Percentiles rank a stretch among this genome's conserved stretches.
Evolutionary conservation across 1,140 invertebrate species (phyloP).

Genomic region (Drosophila carrolli): DNA sequence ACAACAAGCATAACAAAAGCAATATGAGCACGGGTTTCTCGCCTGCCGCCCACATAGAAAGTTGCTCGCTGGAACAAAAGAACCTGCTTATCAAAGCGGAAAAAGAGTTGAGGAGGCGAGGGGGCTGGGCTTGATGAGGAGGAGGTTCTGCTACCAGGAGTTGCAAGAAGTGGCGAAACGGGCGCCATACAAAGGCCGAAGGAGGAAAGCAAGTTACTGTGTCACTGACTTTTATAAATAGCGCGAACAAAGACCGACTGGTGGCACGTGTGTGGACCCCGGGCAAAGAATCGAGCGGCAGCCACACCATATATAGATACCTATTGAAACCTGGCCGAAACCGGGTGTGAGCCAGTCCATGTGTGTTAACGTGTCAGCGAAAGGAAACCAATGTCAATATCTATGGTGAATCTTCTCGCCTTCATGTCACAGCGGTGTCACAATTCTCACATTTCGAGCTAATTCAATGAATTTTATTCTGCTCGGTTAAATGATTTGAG

Average conservation of each 20-base stretch:
- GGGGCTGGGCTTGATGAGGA: neutral
- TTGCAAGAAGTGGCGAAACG: constrained; percentile 71
- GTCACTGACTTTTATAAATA: constrained; percentile 82
- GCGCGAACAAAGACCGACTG: constrained; percentile 75
- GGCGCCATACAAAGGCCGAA: constrained; percentile 42
- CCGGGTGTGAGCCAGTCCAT: constrained; percentile 2
- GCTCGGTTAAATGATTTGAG: too few relatives aligned
- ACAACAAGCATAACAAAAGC: constrained; percentile 68
- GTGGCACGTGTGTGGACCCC: constrained; percentile 48
- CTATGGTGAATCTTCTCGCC: constrained; percentile 53
- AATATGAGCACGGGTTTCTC: constrained; percentile 63
- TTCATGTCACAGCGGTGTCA: constrained; percentile 44
- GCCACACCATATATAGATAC: neutral
- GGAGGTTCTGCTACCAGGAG: constrained; percentile 34
- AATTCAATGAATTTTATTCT: constrained; percentile 40
- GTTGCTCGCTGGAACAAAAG: constrained; percentile 70
- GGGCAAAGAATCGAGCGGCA: constrained; percentile 41
- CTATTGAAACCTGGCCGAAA: constrained; percentile 25
- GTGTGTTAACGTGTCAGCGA: constrained; percentile 26
- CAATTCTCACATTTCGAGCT: constrained; percentile 42
- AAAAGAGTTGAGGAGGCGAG: constrained; percentile 63
- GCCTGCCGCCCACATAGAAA: constrained; percentile 63
- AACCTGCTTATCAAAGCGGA: constrained; percentile 80
- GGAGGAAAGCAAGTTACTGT: constrained; percentile 75
- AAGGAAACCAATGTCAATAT: constrained; percentile 72